Base-by-base conservation (phyloP, 2,888 invertebrate genomes). In the Uloborus plumipes region DNA sequence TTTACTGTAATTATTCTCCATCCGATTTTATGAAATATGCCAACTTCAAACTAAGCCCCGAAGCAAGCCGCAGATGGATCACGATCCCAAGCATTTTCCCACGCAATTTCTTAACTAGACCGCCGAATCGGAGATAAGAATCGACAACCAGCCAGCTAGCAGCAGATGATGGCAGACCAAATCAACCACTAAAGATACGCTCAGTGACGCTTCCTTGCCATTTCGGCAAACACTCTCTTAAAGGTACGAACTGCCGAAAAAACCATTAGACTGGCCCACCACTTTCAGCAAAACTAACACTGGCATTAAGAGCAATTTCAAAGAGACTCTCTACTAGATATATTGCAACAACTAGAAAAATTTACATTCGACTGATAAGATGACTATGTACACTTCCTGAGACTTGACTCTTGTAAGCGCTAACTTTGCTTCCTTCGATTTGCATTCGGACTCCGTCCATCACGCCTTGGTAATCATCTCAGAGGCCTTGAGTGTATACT, bases 381-480 rank as follows among this genome's bases (percentile, higher is more conserved):
- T 14, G 22, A 18, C 9, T 26, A 61, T 61, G 26, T 61, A 31
- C 22, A 39, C 61, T 61, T 61, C 26, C 61, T 61, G 7, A 61
- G 16, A 61, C 31, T 14, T 61, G 31, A 26, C 61, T 31, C 61
- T 61, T 22, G 61, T 22, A 39, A 26, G 61, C 61, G 31, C 31
- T 61, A 61, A 16, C 61, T 26, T 31, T 31, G 22, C 22, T 61
- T 61, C 31, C 26, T 39, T 51, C 26, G 67, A 39, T 67, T 55
- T 39, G 39, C 39, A 58, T 70, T 49, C 71, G 26, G 6, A 16
- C 20, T 61, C 11, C 58, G 51, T 74, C 39, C 55, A 65, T 58
- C 74, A 74, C 66, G 74, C 74, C 74, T 66, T 55, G 22, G 39
- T 39, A 65, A 66, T 74, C 74, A 74, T n/a, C 65, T 39, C 11